Conservation (phyloP, 2,888 invertebrate genomes). For the Spodoptera exigua region DNA sequence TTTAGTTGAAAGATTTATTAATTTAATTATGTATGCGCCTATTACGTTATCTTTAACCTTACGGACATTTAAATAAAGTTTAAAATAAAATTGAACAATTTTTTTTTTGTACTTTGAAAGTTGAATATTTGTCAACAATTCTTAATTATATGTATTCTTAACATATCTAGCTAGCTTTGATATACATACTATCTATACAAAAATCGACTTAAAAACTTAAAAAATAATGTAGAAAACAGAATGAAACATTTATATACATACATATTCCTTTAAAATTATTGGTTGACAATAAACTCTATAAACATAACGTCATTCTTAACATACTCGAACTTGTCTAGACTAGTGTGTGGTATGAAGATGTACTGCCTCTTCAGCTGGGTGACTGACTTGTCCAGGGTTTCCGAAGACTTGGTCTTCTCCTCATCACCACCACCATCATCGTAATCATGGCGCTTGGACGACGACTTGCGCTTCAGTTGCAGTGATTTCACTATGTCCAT, state of each 20-base stretch:
- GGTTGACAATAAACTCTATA: conserved; percentile 87
- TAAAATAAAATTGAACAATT: too few relatives aligned
- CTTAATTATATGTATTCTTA: too few relatives aligned
- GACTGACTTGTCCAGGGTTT: conserved; percentile 75
- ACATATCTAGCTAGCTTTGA: too few relatives aligned
- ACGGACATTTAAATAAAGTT: too few relatives aligned
- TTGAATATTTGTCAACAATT: too few relatives aligned
- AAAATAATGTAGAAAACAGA: too few relatives aligned
- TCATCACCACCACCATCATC: conserved; percentile 71
- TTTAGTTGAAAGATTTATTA: too few relatives aligned
- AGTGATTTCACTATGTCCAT: conserved; percentile 91
- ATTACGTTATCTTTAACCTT: too few relatives aligned
- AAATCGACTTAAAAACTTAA: too few relatives aligned
- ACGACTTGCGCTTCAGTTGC: conserved; percentile 82
- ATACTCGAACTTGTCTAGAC: conserved; percentile 89
- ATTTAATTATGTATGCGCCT: too few relatives aligned
- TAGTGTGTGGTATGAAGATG: conserved; percentile 91
- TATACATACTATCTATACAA: too few relatives aligned
- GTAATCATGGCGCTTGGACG: conserved; percentile 79
- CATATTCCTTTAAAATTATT: conserved; percentile 52
- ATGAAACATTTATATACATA: background rate
- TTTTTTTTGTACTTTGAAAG: too few relatives aligned
- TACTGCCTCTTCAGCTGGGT: conserved; percentile 86
- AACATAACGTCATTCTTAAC: conserved; percentile 90
- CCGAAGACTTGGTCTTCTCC: conserved; percentile 71